A percentile compares a stretch with the other conserved stretches of the same genome.
Evolutionary conservation across 2,888 invertebrate species (phyloP).

Genomic region (Drosophila meridiana): DNA sequence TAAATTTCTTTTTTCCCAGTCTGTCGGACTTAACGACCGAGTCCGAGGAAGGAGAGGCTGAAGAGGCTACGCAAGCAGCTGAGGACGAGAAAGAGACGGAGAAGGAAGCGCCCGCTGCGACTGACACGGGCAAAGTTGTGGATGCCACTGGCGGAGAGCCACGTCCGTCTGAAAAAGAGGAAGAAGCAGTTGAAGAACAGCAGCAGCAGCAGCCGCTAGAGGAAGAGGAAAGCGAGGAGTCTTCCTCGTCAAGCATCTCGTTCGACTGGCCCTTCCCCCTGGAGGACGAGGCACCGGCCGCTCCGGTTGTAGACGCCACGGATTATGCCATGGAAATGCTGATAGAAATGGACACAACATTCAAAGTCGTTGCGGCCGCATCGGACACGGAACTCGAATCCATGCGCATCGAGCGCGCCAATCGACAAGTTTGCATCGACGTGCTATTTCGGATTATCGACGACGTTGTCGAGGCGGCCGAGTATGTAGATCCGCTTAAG

Average conservation of each 20-base stretch:
- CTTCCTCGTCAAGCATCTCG: slow-evolving; percentile 6
- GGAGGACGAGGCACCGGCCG: slow-evolving; percentile 12
- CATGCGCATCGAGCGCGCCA: background rate
- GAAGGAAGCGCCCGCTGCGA: background rate
- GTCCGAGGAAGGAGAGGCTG: background rate
- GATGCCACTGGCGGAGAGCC: background rate
- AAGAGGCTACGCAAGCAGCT: background rate
- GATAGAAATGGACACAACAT: background rate
- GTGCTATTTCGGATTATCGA: slow-evolving; percentile 26
- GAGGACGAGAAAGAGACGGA: fast-evolving
- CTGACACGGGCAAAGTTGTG: slow-evolving; percentile 26
- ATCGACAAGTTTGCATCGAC: slow-evolving; percentile 16
- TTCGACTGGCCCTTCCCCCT: slow-evolving; percentile 46
- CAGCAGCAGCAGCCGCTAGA: background rate
- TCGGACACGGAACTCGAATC: slow-evolving; percentile 19
- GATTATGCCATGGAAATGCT: slow-evolving; percentile 23
- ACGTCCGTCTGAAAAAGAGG: background rate
- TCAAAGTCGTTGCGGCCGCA: fast-evolving
- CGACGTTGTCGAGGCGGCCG: slow-evolving; percentile 24
- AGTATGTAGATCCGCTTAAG: slow-evolving; percentile 32
- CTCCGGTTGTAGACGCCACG: background rate
- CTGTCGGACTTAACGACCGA: slow-evolving; percentile 35
- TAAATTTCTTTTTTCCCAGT: slow-evolving; percentile 40
- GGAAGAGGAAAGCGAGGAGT: background rate
- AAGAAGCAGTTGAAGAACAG: background rate